Conservation (phyloP, 2,888 invertebrate species). For the Drosophila subquinaria region DNA sequence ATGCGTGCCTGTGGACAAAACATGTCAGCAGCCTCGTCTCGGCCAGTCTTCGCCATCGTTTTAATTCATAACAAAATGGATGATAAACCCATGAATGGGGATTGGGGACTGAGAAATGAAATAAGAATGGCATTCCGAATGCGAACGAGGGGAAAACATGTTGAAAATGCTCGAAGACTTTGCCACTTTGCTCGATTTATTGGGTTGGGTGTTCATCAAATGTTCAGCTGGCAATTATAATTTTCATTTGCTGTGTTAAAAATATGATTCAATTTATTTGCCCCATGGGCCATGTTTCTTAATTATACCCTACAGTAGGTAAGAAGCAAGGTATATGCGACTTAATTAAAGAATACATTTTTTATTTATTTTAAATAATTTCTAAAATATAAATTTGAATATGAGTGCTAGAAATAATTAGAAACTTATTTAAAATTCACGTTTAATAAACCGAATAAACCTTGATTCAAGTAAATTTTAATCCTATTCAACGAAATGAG, state of each 20-base stretch:
- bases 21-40: conserved; percentile 78
- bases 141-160: background rate
- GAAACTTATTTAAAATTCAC: too few species aligned
- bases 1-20: conserved; percentile 82
- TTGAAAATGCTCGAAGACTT: conserved; percentile 4
- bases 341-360: too few species aligned
- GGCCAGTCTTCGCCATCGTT: conserved; percentile 60
- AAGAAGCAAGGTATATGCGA: too few species aligned
- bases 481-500: too few species aligned
- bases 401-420: too few species aligned
- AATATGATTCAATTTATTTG: conserved; percentile 76
- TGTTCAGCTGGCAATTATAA: conserved; percentile 79
- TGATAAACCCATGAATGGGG: conserved; percentile 70
- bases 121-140: conserved; percentile 27
- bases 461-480: too few species aligned
- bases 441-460: too few species aligned
- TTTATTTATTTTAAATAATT: too few species aligned
- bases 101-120: conserved; percentile 10
- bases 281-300: conserved; percentile 40
- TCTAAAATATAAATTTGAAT: too few species aligned
- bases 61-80: conserved; percentile 75
- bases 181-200: conserved; percentile 1
- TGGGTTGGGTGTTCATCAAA: conserved; percentile 42
- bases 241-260: conserved; percentile 72
- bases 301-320: conserved; percentile 25